phyloP scores from a whole-genome alignment of 2,888 invertebrate genomes.

The Chrysomela aeneicollis region DNA sequence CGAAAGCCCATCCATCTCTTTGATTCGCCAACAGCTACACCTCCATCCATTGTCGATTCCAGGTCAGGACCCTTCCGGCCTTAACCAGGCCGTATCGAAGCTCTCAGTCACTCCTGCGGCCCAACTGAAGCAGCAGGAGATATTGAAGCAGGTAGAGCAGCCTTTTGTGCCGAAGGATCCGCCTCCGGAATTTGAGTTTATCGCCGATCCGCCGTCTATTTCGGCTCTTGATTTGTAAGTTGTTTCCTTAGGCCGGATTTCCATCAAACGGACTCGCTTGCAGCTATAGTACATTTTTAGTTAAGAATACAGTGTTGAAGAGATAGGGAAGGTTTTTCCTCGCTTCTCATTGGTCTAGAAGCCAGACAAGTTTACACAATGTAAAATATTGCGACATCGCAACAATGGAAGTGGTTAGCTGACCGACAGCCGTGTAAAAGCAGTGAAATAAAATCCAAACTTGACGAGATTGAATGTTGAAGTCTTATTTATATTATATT shows the following conservation, averaged over 20 bases:
- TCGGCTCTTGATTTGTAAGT: slow-evolving; percentile 93
- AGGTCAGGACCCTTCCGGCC: slow-evolving; percentile 62
- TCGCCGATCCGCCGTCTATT: slow-evolving; percentile 97
- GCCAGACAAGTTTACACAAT: too few relatives aligned
- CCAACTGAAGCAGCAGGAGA: slow-evolving; percentile 87
- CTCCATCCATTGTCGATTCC: slow-evolving; percentile 29
- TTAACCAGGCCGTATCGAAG: slow-evolving; percentile 63
- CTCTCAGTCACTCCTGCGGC: slow-evolving; percentile 77
- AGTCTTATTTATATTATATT: too few relatives aligned
- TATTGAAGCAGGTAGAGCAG: slow-evolving; percentile 85
- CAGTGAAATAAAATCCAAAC: too few relatives aligned
- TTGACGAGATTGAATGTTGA: too few relatives aligned
- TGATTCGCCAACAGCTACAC: neutral
- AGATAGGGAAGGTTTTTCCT: too few relatives aligned
- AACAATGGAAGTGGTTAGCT: too few relatives aligned
- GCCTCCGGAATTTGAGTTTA: slow-evolving; percentile 90
- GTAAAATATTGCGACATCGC: too few relatives aligned
- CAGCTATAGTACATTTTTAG: too few relatives aligned
- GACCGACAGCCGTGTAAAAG: too few relatives aligned
- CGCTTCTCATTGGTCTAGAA: too few relatives aligned
- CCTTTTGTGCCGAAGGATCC: slow-evolving; percentile 92
- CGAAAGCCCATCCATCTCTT: neutral
- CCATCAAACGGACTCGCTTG: too few relatives aligned
- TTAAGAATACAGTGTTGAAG: too few relatives aligned
- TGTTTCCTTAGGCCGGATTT: slow-evolving; percentile 18